These are phyloP conservation scores for Streptopelia turtur DNA, from an alignment of 2,797 vertebrate species.

Conservation along the genomic window DNA sequence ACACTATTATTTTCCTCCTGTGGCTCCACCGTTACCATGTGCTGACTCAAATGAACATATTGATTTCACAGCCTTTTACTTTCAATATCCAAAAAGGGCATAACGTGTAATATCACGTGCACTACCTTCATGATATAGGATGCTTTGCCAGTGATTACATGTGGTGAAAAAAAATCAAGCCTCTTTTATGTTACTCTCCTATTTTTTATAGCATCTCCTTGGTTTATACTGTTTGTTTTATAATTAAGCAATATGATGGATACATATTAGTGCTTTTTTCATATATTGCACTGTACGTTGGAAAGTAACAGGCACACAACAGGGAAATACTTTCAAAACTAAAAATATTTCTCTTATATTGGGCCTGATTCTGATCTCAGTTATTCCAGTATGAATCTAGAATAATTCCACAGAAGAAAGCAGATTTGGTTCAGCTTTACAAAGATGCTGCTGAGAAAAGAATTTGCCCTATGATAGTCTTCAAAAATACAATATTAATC, in stretches of 20 bases:
- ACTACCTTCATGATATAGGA: neutral
- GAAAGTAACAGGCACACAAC: neutral
- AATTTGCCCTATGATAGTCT: neutral
- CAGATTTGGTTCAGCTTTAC: neutral
- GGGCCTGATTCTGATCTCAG: constrained; percentile 8
- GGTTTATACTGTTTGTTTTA: constrained; percentile 56
- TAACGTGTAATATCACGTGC: neutral
- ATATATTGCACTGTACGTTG: constrained; percentile 17
- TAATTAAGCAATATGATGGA: neutral
- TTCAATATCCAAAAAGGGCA: neutral
- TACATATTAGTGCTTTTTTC: constrained; percentile 39
- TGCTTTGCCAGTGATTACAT: neutral
- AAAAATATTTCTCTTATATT: neutral
- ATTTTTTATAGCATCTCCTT: constrained; percentile 52
- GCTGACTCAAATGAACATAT: neutral
- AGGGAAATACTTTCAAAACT: neutral
- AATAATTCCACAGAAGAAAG: neutral
- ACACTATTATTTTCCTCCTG: neutral
- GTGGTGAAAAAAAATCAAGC: constrained; percentile 6
- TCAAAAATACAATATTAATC: neutral
- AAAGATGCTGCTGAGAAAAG: neutral
- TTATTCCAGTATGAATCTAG: neutral
- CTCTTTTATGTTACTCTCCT: constrained; percentile 8
- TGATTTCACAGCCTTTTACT: constrained; percentile 12
- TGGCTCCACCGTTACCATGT: neutral